Percentiles rank a stretch among this genome's conserved stretches.
Conservation (phyloP, 1,140 invertebrate species). For the Penaeus japonicus region DNA sequence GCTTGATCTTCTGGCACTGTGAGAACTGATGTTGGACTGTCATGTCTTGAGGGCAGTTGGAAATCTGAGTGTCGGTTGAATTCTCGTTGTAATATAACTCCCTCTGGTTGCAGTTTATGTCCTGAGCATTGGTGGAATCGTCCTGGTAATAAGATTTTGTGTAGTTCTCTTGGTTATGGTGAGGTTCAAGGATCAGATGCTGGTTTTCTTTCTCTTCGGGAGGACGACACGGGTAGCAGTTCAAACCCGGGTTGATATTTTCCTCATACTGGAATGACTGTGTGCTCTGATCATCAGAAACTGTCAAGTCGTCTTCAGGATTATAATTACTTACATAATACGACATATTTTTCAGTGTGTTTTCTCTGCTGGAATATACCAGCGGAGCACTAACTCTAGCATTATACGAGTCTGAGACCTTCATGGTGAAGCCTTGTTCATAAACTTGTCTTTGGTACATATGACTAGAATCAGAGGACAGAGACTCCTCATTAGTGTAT, state of each 20-base stretch:
- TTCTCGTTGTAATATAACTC: constrained; percentile 46
- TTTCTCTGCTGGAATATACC: constrained; percentile 37
- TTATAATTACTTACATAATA: constrained; percentile 50
- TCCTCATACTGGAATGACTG: constrained; percentile 48
- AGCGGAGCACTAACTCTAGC: constrained; percentile 22
- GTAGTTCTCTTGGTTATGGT: constrained; percentile 33
- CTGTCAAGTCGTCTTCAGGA: constrained; percentile 44
- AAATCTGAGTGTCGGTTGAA: constrained; percentile 44
- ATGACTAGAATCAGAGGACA: constrained; percentile 45
- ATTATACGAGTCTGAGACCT: constrained; percentile 30
- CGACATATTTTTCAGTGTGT: constrained; percentile 22
- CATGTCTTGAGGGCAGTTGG: constrained; percentile 51
- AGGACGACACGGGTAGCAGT: constrained; percentile 37
- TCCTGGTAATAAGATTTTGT: constrained; percentile 39
- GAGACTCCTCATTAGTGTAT: constrained; percentile 34
- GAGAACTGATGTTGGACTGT: constrained; percentile 42
- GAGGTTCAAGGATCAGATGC: constrained; percentile 29
- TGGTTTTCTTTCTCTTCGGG: constrained; percentile 35
- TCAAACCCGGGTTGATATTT: constrained; percentile 32
- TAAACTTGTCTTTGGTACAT: constrained; percentile 52
- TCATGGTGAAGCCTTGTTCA: constrained; percentile 44
- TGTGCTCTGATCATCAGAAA: constrained; percentile 47
- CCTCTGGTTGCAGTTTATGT: constrained; percentile 13
- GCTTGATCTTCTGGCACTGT: constrained; percentile 7
- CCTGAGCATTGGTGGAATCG: constrained; percentile 16